phyloP scores from a whole-genome alignment of 2,888 invertebrate genomes.

The Invenusta paracnida region DNA sequence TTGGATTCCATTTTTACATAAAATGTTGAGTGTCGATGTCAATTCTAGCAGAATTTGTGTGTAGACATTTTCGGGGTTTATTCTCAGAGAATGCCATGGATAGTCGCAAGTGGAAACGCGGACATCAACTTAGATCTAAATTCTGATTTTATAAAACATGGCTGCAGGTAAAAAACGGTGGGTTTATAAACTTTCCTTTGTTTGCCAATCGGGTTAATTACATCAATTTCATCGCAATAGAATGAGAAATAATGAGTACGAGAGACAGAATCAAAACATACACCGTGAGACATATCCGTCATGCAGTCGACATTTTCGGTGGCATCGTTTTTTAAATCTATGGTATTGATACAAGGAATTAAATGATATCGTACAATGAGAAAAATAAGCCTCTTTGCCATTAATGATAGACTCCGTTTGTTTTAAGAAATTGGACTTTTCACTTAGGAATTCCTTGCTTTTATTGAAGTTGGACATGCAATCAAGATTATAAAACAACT shows the following conservation, averaged over 20 bases:
- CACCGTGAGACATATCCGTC: not conserved
- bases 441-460: not conserved
- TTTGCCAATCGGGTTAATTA: not conserved
- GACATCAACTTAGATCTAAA: not conserved
- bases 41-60: not conserved
- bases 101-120: not conserved
- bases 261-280: not conserved
- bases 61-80: not conserved
- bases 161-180: not conserved
- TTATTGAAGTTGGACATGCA: not conserved
- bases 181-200: not conserved
- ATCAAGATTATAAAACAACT: not conserved
- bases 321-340: not conserved
- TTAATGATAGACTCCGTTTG: not conserved
- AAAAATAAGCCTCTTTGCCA: not conserved
- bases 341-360: not conserved
- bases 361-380: not conserved
- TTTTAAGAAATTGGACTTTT: not conserved
- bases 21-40: not conserved
- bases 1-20: too few relatives aligned
- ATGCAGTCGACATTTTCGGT: not conserved
- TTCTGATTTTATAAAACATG: not conserved
- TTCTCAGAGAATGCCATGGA: not conserved
- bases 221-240: not conserved
- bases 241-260: not conserved